Conservation (phyloP, 2,888 invertebrate species). For the Nipponacmea schrenckii region DNA sequence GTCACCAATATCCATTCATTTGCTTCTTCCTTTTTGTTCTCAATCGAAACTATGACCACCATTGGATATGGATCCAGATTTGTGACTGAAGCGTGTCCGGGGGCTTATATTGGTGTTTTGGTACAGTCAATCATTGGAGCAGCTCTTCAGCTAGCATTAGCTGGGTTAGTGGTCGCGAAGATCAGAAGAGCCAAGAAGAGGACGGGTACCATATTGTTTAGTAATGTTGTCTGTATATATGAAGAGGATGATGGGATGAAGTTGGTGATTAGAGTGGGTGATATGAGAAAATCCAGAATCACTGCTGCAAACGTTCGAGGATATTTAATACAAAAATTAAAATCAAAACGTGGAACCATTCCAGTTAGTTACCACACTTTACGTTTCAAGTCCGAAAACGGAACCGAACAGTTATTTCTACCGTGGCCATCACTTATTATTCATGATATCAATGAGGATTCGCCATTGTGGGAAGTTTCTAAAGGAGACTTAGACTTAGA, state of each 20-base stretch:
- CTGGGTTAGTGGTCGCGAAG: conserved; percentile 89
- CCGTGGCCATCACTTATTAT: conserved; percentile 97
- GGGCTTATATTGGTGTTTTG: conserved; percentile 88
- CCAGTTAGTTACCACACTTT: conserved; percentile 84
- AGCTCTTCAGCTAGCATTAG: conserved; percentile 76
- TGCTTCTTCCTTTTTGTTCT: conserved; percentile 92
- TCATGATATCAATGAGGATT: conserved; percentile 88
- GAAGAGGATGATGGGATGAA: conserved; percentile 64
- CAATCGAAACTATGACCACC: conserved; percentile 95
- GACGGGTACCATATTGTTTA: conserved; percentile 91
- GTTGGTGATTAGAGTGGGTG: conserved; percentile 67
- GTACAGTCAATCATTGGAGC: conserved; percentile 91
- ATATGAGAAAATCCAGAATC: conserved; percentile 64
- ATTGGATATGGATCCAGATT: conserved; percentile 88
- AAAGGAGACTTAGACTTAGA: conserved; percentile 88
- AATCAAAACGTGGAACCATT: conserved; percentile 86
- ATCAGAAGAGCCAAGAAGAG: conserved; percentile 93
- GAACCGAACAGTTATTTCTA: conserved; percentile 92
- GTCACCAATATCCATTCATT: conserved; percentile 83
- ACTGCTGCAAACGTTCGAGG: conserved; percentile 90
- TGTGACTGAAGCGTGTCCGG: conserved; percentile 91
- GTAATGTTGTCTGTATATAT: conserved; percentile 89
- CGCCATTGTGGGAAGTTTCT: conserved; percentile 88
- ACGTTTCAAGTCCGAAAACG: conserved; percentile 88
- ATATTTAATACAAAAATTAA: conserved; percentile 90